Evolutionary conservation across 64 coral and sea anemone genomes (phyloP).

Genomic region (Pocillopora verrucosa): DNA sequence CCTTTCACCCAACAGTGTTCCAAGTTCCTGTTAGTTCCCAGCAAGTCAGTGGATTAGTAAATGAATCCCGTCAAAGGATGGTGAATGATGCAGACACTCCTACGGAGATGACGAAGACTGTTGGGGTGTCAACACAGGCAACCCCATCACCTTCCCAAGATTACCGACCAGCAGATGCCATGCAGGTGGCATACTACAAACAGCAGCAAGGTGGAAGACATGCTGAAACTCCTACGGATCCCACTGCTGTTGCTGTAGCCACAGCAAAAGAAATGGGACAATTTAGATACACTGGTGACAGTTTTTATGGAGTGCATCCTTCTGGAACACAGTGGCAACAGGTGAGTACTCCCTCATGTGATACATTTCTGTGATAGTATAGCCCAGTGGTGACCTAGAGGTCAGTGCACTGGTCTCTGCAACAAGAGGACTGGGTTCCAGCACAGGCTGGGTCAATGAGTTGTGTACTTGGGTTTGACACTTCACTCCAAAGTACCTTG

Average conservation of each 20-base stretch:
- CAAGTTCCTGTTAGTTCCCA: conserved; percentile 53
- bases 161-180: conserved; percentile 16
- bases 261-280: conserved; percentile 85
- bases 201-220: conserved; percentile 25
- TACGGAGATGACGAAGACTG: conserved; percentile 33
- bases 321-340: conserved; percentile 93
- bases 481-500: neutral
- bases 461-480: neutral
- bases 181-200: conserved; percentile 39
- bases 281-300: conserved; percentile 60
- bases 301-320: conserved; percentile 81
- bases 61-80: conserved; percentile 35
- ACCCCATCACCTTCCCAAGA: conserved; percentile 58
- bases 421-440: neutral
- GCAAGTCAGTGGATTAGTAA: conserved; percentile 25
- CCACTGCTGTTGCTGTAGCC: conserved; percentile 88
- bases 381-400: neutral
- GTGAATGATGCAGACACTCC: conserved; percentile 48
- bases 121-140: conserved; percentile 5
- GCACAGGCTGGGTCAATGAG: neutral
- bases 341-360: conserved; percentile 31
- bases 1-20: conserved; percentile 63
- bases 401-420: neutral
- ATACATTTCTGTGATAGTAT: neutral
- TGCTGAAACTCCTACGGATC: conserved; percentile 77